A percentile compares a stretch with the other conserved stretches of the same genome.
Evolutionary conservation across 2,113 vertebrate species (phyloP).

Genomic region (Myotis lucifugus): DNA sequence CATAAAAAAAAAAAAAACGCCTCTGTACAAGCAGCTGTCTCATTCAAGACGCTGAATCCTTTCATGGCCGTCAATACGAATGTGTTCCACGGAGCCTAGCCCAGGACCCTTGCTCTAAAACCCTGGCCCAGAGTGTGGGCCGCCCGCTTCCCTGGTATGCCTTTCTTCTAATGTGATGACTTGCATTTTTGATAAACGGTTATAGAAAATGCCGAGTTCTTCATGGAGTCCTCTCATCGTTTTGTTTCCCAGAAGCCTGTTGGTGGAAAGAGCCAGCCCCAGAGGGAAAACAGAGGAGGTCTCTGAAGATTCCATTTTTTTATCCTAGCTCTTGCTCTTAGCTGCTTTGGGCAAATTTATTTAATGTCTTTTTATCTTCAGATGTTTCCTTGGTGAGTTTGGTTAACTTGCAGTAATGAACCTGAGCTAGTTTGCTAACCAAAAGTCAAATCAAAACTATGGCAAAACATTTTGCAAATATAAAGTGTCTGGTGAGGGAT

Average conservation of each 20-base stretch:
- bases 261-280: conserved; percentile 14
- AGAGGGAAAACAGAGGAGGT: conserved; percentile 33
- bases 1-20: conserved; percentile 16
- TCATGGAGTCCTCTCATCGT: conserved; percentile 57
- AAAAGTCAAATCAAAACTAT: conserved; percentile 53
- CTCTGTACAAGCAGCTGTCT: conserved; percentile 72
- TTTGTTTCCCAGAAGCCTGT: conserved; percentile 60
- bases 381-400: conserved; percentile 25
- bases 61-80: conserved; percentile 35
- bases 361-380: conserved; percentile 37
- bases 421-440: conserved; percentile 20
- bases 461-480: conserved; percentile 47
- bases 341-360: neutral
- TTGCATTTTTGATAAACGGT: conserved; percentile 67
- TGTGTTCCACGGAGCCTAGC: conserved; percentile 43
- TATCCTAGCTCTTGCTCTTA: neutral
- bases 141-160: conserved; percentile 29
- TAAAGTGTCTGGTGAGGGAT: neutral
- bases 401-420: neutral
- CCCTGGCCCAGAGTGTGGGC: conserved; percentile 3
- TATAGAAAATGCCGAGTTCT: conserved; percentile 51
- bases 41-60: conserved; percentile 68
- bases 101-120: conserved; percentile 44
- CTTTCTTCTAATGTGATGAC: conserved; percentile 71
- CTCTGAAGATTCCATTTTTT: conserved; percentile 48